phyloP scores from a whole-genome alignment of 2,113 vertebrate genomes.

The Eublepharis macularius region DNA sequence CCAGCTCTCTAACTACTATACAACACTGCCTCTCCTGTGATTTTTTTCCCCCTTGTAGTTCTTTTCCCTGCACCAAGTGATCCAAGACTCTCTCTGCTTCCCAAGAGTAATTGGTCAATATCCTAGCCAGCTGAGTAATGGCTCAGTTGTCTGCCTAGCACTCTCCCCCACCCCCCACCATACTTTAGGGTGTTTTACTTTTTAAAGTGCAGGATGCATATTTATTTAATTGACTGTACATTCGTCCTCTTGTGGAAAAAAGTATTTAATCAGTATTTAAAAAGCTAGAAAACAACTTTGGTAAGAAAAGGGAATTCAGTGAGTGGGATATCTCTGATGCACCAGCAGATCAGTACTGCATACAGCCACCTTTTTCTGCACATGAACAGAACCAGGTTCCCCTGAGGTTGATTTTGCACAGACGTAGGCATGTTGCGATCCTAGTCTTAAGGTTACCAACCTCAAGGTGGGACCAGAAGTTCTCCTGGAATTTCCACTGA shows the following conservation, averaged over 20 bases:
- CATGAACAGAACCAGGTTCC: no score
- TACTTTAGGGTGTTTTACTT: no score
- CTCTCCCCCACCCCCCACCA: no score
- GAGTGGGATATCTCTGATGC: not conserved
- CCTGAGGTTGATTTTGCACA: not conserved
- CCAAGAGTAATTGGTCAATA: not conserved
- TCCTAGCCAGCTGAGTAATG: not conserved
- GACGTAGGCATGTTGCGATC: not conserved
- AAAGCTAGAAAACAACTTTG: not conserved
- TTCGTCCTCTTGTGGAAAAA: conserved; percentile 26
- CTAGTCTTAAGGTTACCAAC: no score
- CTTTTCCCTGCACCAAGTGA: not conserved
- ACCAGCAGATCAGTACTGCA: not conserved
- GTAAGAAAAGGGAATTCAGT: conserved; percentile 8
- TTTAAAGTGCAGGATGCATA: not conserved
- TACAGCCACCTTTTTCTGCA: not conserved
- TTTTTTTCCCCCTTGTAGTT: no score
- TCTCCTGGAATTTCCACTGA: no score
- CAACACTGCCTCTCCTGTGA: no score
- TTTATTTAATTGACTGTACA: not conserved
- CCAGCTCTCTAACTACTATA: no score
- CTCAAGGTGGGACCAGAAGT: no score
- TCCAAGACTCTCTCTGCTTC: no score
- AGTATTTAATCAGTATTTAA: conserved; percentile 20
- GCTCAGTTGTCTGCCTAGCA: not conserved